These are phyloP conservation scores for Lasioglossum figueresi DNA, from an alignment of 2,888 invertebrate species.

Conservation along the genomic window DNA sequence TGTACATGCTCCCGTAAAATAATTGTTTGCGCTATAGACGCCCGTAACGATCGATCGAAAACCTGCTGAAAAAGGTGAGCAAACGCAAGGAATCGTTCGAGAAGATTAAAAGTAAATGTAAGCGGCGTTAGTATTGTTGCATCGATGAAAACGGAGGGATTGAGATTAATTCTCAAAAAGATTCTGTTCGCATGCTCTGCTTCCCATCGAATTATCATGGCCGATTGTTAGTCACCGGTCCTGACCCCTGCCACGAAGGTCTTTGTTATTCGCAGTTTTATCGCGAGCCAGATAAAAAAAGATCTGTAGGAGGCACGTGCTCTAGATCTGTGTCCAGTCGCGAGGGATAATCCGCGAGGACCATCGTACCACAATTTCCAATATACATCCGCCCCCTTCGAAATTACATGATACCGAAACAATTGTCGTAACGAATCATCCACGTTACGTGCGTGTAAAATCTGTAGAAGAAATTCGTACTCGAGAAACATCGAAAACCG, in stretches of 20 bases:
- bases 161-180: too few species aligned
- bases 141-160: background rate
- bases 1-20: too few species aligned
- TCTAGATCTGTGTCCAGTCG: slow-evolving; percentile 2
- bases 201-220: slow-evolving; percentile 40
- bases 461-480: too few species aligned
- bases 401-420: background rate
- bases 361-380: background rate
- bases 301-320: background rate
- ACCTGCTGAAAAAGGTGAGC: too few species aligned
- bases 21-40: too few species aligned
- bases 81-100: too few species aligned
- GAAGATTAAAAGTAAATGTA: background rate
- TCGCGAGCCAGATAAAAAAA: slow-evolving; percentile 28
- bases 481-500: background rate
- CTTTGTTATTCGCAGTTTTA: slow-evolving; percentile 49
- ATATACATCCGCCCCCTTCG: background rate
- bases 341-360: slow-evolving; percentile 21
- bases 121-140: background rate
- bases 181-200: background rate
- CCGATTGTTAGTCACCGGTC: slow-evolving; percentile 44
- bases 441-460: too few species aligned
- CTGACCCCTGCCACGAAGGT: slow-evolving; percentile 44
- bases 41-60: too few species aligned
- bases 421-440: background rate